A percentile compares a stretch with the other conserved stretches of the same genome.
These are phyloP conservation scores for Latrodectus geometricus DNA, from an alignment of 1,140 invertebrate species.

Conservation along the genomic window DNA sequence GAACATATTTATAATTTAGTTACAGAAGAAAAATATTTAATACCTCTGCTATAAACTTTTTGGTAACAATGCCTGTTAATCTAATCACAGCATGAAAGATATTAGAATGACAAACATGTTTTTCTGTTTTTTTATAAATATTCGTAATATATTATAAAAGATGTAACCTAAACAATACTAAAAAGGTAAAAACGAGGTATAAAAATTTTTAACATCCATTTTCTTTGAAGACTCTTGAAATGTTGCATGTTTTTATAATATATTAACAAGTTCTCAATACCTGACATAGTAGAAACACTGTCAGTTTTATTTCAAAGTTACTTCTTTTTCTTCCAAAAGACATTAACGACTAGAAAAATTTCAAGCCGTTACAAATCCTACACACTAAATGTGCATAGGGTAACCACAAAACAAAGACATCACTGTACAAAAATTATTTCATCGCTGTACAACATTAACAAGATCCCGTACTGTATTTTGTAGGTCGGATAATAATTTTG, in stretches of 20 bases:
- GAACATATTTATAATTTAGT: not conserved
- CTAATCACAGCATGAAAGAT: too few species aligned
- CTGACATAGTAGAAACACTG: too few species aligned
- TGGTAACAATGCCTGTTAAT: too few species aligned
- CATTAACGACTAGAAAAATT: slow-evolving; percentile 39
- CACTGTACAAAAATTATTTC: slow-evolving; percentile 52
- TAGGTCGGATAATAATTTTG: slow-evolving; percentile 78
- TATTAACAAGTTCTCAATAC: too few species aligned
- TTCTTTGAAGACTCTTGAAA: not conserved
- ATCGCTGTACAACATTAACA: slow-evolving; percentile 83
- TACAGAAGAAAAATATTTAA: not conserved
- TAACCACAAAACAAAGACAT: slow-evolving; percentile 27
- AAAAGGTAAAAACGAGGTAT: slow-evolving; percentile 56
- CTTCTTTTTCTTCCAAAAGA: not conserved
- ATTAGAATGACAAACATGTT: too few species aligned
- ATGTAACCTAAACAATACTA: slow-evolving; percentile 38
- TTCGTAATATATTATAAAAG: slow-evolving; percentile 11
- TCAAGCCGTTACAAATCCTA: slow-evolving; percentile 21
- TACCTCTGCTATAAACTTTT: too few species aligned
- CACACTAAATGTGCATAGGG: slow-evolving; percentile 13
- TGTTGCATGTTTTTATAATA: not conserved
- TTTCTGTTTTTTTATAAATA: slow-evolving; percentile 8
- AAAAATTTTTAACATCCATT: slow-evolving; percentile 23
- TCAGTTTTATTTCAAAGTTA: too few species aligned
- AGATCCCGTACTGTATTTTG: slow-evolving; percentile 85